phyloP scores from a whole-genome alignment of 2,888 invertebrate species.

The Spodoptera exigua region DNA sequence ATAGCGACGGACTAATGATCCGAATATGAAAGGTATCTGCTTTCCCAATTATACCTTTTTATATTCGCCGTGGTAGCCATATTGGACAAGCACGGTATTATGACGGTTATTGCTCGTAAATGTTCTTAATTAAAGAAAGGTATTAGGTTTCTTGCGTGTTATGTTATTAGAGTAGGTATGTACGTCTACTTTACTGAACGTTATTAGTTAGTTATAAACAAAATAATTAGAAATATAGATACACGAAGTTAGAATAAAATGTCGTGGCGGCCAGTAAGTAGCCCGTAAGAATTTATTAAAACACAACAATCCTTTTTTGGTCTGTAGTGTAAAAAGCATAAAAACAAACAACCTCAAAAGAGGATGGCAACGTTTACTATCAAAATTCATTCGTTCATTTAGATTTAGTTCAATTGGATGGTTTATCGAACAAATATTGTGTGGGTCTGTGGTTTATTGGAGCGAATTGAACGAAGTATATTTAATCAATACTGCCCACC shows the following conservation, averaged over 20 bases:
- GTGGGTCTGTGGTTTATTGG: conserved; percentile 4
- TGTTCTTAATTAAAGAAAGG: neutral
- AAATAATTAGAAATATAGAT: too few species aligned
- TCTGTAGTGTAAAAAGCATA: too few species aligned
- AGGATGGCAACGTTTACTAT: too few species aligned
- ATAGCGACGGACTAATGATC: conserved; percentile 45
- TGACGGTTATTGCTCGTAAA: neutral
- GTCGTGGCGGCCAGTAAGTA: too few species aligned
- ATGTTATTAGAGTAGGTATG: neutral
- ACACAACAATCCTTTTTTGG: too few species aligned
- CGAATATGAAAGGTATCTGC: conserved; percentile 25
- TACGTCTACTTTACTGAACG: too few species aligned
- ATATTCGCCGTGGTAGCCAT: conserved; percentile 16
- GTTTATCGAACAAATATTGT: conserved; percentile 5
- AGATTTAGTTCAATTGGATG: neutral
- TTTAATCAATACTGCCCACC: conserved; percentile 8
- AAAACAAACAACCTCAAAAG: too few species aligned
- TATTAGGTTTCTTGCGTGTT: neutral
- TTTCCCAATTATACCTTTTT: conserved; percentile 45
- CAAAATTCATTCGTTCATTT: neutral
- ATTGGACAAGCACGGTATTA: neutral
- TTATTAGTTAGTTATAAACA: too few species aligned
- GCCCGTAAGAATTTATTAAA: too few species aligned
- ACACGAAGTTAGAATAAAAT: too few species aligned
- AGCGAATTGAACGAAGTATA: neutral